These are phyloP conservation scores for Artemia sp. DNA, from an alignment of 2,888 invertebrate genomes.

Conservation along the genomic window DNA sequence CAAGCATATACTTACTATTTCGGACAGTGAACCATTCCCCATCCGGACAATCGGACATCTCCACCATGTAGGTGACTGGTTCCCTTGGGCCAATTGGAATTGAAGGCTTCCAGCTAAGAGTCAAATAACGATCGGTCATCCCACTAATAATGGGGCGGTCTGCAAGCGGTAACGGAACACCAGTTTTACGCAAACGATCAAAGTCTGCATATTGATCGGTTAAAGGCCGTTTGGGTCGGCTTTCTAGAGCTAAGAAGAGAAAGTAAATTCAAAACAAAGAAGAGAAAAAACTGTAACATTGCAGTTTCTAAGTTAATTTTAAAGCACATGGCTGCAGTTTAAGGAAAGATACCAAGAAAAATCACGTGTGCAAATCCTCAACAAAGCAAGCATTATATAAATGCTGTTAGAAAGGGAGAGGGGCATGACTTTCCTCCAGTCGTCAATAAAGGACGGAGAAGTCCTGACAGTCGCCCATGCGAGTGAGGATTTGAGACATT, in stretches of 20 bases:
- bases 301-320: too few relatives aligned
- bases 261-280: neutral
- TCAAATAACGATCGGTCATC: conserved; percentile 73
- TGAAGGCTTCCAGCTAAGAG: conserved; percentile 83
- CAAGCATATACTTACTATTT: conserved; percentile 39
- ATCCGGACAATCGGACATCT: conserved; percentile 78
- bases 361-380: too few relatives aligned
- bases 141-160: conserved; percentile 81
- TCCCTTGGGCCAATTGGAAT: conserved; percentile 67
- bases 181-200: conserved; percentile 62
- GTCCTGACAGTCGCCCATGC: too few relatives aligned
- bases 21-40: conserved; percentile 82
- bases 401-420: too few relatives aligned
- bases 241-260: conserved; percentile 42
- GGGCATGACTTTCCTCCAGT: too few relatives aligned
- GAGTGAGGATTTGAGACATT: too few relatives aligned
- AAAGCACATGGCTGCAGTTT: too few relatives aligned
- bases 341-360: too few relatives aligned
- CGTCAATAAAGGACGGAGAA: too few relatives aligned
- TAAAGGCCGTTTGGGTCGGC: conserved; percentile 31
- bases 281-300: too few relatives aligned
- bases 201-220: conserved; percentile 63
- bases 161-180: conserved; percentile 67
- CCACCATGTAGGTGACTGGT: conserved; percentile 84
- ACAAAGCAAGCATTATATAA: too few relatives aligned